Evolutionary conservation across 1,140 invertebrate genomes (phyloP), one percentile per base, ranked within the genome.

Genomic region (Drosophila tani): DNA sequence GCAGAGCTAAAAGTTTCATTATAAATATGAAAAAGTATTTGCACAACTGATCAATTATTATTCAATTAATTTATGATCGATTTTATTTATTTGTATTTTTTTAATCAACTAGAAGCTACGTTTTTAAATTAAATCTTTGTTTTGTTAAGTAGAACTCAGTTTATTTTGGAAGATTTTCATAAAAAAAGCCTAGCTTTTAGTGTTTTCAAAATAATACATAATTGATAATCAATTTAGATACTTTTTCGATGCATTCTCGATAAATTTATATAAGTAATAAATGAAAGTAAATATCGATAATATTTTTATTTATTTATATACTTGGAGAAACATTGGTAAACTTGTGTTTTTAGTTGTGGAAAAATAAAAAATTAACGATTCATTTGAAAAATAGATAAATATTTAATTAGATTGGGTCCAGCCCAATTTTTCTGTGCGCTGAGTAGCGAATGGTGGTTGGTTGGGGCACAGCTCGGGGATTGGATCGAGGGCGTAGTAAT

Each of bases 401-500:
- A 14, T 55, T 11, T n/a, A 1, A n/a, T 21, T 21, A 9, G 14
- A 1, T 38, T 5, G 1, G 8, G 19, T 9, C 2, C 4, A 38
- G 15, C 17, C 4, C 21, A 5, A 21, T 21, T 15, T 55, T 5
- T 3, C 19, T 21, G 51, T 55, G 32, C 38, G 19, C 14, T 14
- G 17, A 21, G 32, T 38, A 8, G 19, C 29, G 19, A 53, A 19
- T 19, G 50, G 7, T 35, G 17, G 7, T 49, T 49, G 51, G 17
- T 41, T 43, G 43, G 29, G 32, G 49, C 32, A 41, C 29, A 53
- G 32, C 51, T 19, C 59, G 27, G 47, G 41, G 51, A 5, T 55
- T 19, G 32, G 2, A 9, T 15, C 17, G 51, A 35, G 51, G 51
- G 32, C 51, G 19, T 40, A 21, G 32, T 55, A 9, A 17, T 38